These are phyloP conservation scores for Bradypodion ventrale DNA, from an alignment of 2,797 vertebrate genomes.

Conservation along the genomic window DNA sequence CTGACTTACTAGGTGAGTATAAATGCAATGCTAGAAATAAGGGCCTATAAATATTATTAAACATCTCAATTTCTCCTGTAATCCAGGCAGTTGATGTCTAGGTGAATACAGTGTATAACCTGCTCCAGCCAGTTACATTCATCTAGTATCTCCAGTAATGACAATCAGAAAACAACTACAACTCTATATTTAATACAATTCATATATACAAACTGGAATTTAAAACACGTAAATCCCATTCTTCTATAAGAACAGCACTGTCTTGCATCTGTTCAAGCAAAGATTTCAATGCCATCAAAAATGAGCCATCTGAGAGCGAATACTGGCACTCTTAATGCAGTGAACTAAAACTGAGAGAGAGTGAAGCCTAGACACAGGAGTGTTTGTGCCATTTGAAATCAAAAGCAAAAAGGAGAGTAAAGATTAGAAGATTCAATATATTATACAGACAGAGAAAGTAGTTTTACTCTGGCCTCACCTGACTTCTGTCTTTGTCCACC, in stretches of 20 bases:
- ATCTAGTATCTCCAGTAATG: conserved; percentile 55
- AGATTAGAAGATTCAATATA: conserved; percentile 23
- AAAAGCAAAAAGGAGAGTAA: not conserved
- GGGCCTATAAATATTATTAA: not conserved
- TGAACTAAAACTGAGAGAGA: not conserved
- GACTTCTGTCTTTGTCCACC: conserved; percentile 97
- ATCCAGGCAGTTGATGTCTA: conserved; percentile 9
- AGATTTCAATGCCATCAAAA: conserved; percentile 53
- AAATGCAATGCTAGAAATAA: not conserved
- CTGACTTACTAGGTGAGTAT: not conserved
- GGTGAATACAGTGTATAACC: conserved; percentile 47
- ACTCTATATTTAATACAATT: conserved; percentile 51
- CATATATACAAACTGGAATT: conserved; percentile 59
- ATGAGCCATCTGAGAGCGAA: conserved; percentile 50
- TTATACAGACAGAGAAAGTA: conserved; percentile 23
- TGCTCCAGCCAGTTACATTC: conserved; percentile 50
- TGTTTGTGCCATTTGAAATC: conserved; percentile 26
- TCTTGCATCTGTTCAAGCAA: conserved; percentile 61
- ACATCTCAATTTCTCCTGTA: not conserved
- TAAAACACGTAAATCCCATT: not conserved
- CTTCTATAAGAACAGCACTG: conserved; percentile 27
- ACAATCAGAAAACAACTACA: conserved; percentile 54
- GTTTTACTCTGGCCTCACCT: conserved; percentile 80
- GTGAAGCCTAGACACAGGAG: not conserved
- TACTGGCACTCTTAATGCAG: conserved; percentile 27